Percentiles rank a stretch among this genome's conserved stretches.
These are phyloP conservation scores for Formica exsecta DNA, from an alignment of 1,140 invertebrate species.

Conservation along the genomic window DNA sequence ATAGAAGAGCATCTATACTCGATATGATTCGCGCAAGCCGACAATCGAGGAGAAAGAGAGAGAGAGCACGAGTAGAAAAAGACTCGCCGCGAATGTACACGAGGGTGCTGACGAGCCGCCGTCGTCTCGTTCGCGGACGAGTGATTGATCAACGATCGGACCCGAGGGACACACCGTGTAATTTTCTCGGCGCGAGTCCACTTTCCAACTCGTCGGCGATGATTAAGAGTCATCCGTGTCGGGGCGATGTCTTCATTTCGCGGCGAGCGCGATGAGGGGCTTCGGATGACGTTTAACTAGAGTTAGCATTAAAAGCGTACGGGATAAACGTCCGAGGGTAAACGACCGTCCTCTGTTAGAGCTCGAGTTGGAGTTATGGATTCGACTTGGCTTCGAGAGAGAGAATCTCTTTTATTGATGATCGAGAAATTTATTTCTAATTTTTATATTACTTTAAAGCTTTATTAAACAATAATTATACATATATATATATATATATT, in stretches of 20 bases:
- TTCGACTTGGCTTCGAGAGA: neutral
- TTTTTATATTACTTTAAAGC: neutral
- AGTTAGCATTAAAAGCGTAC: neutral
- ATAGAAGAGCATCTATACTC: neutral
- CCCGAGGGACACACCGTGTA: conserved; percentile 67
- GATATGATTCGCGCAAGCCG: neutral
- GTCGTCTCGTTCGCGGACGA: conserved; percentile 58
- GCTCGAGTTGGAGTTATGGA: neutral
- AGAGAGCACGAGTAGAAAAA: conserved; percentile 1
- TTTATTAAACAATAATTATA: neutral
- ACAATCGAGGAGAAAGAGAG: conserved; percentile 6
- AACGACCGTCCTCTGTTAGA: neutral
- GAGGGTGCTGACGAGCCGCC: conserved; percentile 55
- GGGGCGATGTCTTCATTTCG: conserved; percentile 65
- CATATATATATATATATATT: too few species aligned
- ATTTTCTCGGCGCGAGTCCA: conserved; percentile 68
- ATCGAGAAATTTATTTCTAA: too few species aligned
- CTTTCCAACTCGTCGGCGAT: conserved; percentile 67
- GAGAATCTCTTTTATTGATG: neutral
- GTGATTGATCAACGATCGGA: conserved; percentile 69
- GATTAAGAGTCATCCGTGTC: conserved; percentile 63
- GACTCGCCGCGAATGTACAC: conserved; percentile 38
- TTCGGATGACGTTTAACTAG: conserved; percentile 54
- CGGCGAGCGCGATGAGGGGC: conserved; percentile 47
- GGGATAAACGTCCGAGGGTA: conserved; percentile 1